Conservation (phyloP, 2,888 invertebrate genomes). For the Azorinus chamasolen region DNA sequence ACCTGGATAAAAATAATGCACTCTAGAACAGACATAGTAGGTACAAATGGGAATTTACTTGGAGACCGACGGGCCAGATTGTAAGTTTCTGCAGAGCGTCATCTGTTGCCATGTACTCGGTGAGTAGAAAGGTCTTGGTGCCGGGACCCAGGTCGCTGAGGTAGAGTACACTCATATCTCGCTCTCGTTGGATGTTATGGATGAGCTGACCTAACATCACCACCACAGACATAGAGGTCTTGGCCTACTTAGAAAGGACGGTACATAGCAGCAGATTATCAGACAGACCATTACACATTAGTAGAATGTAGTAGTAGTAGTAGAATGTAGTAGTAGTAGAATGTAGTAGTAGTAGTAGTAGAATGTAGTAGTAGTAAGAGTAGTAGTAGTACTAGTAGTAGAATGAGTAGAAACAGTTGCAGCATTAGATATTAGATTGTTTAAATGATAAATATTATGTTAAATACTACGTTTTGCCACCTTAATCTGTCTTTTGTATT, state of each 20-base stretch:
- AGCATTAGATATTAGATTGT: too few relatives aligned
- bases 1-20: too few relatives aligned
- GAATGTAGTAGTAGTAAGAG: too few relatives aligned
- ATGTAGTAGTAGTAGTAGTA: too few relatives aligned
- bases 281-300: neutral
- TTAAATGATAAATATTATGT: too few relatives aligned
- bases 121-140: conserved; percentile 71
- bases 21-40: too few relatives aligned
- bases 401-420: too few relatives aligned
- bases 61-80: conserved; percentile 74
- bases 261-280: neutral
- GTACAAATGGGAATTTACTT: conserved; percentile 39
- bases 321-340: too few relatives aligned
- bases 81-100: conserved; percentile 70
- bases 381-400: too few relatives aligned
- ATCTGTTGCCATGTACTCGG: conserved; percentile 72
- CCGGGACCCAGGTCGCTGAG: conserved; percentile 71
- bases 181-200: conserved; percentile 74
- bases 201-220: conserved; percentile 76
- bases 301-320: too few relatives aligned
- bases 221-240: conserved; percentile 72
- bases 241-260: conserved; percentile 59
- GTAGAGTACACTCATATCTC: conserved; percentile 77
- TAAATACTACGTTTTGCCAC: too few relatives aligned
- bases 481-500: too few relatives aligned